Conservation (phyloP, 2,888 invertebrate species). For the Latheticus oryzae region DNA sequence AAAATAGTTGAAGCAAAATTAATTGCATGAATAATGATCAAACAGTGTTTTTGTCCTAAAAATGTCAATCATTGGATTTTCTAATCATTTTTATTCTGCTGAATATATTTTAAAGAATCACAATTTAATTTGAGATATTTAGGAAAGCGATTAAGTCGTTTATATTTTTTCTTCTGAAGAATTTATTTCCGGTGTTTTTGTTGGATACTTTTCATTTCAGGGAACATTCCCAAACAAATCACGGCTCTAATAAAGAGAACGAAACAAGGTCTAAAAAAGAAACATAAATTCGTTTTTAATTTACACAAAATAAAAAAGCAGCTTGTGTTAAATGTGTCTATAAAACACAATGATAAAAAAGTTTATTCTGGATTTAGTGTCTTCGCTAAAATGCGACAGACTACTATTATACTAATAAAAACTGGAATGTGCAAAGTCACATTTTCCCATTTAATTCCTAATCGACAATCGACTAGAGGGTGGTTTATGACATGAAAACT, state of each 20-base stretch:
- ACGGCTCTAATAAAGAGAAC: conserved; percentile 14
- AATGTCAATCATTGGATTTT: conserved; percentile 12
- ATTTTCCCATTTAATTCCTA: conserved; percentile 11
- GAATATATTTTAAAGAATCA: too few species aligned
- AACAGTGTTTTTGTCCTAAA: conserved; percentile 6
- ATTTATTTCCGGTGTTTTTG: too few species aligned
- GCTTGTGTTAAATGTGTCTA: conserved; percentile 16
- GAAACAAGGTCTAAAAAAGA: conserved; percentile 8
- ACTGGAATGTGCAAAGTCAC: conserved; percentile 11
- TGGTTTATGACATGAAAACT: conserved; percentile 12
- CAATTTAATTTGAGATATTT: too few species aligned
- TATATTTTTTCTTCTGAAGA: neutral
- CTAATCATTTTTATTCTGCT: too few species aligned
- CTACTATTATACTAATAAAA: conserved; percentile 14
- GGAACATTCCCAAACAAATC: conserved; percentile 1
- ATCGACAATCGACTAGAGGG: neutral
- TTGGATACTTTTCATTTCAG: too few species aligned
- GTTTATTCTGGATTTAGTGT: conserved; percentile 8
- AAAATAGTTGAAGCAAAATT: conserved; percentile 9
- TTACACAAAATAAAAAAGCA: conserved; percentile 5
- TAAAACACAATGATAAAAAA: conserved; percentile 10
- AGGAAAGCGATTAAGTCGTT: neutral
- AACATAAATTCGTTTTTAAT: conserved; percentile 23
- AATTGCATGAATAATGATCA: conserved; percentile 14
- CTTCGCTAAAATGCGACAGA: conserved; percentile 3